Percentiles rank a stretch among this genome's conserved stretches.
These are phyloP conservation scores for Coccyzus lansbergi DNA, from an alignment of 2,797 vertebrate genomes.

Conservation along the genomic window DNA sequence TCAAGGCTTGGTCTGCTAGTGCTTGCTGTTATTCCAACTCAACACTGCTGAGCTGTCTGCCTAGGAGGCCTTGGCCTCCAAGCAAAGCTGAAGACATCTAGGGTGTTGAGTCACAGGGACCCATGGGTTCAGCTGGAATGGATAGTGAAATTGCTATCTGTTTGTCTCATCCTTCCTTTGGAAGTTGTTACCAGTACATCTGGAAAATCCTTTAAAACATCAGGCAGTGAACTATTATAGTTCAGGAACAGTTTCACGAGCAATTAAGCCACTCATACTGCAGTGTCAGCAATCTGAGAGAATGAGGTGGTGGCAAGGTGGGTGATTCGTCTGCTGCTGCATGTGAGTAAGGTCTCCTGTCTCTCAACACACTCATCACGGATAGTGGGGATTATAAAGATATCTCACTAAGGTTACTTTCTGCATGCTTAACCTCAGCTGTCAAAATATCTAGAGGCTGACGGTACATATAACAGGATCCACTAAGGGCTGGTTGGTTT, in stretches of 20 bases:
- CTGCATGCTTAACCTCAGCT: not conserved
- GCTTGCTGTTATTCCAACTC: not conserved
- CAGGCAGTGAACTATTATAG: not conserved
- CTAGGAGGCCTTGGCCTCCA: not conserved
- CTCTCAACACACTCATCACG: not conserved
- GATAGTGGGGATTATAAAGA: not conserved
- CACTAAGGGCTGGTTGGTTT: not conserved
- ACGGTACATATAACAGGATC: not conserved
- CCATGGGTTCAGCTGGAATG: not conserved
- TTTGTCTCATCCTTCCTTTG: not conserved
- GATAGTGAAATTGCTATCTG: not conserved
- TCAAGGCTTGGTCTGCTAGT: not conserved
- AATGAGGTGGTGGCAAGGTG: not conserved
- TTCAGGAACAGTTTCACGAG: not conserved
- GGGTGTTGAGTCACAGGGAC: not conserved
- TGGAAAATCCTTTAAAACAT: not conserved
- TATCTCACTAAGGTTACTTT: not conserved
- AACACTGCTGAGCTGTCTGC: not conserved
- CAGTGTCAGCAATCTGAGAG: not conserved
- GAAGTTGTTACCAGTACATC: not conserved
- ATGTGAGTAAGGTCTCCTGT: not conserved
- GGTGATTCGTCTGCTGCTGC: not conserved
- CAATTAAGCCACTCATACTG: not conserved
- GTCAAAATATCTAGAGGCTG: not conserved
- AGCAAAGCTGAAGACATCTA: not conserved